Base-by-base conservation (phyloP, 2,113 vertebrate genomes). In the Grammomys dolichurus region DNA sequence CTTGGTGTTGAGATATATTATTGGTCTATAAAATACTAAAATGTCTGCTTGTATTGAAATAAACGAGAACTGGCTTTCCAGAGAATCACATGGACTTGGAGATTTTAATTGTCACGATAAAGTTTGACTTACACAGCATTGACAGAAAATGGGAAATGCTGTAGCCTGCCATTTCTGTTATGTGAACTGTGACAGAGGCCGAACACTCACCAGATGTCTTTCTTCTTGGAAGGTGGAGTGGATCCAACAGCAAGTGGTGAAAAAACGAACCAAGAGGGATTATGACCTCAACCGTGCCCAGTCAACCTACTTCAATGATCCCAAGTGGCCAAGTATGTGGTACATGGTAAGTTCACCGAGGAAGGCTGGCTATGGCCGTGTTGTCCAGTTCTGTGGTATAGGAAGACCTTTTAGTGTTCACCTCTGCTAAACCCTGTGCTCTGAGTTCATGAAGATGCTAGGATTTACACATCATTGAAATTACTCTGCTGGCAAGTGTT, bases 301-400 rank as follows among this genome's bases (percentile, higher is more conserved):
- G 89, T 99, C 98, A 84, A 99, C 99, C 97, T 99, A 99, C 98
- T 99, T 99, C 98, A 99, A 99, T 95, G 99, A 99, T 92, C 99
- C 99, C 97, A 99, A 99, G 98, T 99, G 99, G 99, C 99, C 99
- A 96, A 99, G 99, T 98, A 99, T 99, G 99, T 99, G 99, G 99
- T 99, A 99, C 96, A 99, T 99, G 98, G 99, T 99, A 97, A 99
- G 99, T 99, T 95, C 28, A 3, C 95, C 70, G 19, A 91, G 46
- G n/a, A 73, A 82, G 22, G 24, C 51, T 92, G 63, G 2, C 75
- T 8, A 0, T 0, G 84, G 92, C 51, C 13, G 5, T 33, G 56
- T 5, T 43, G 24, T 54, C 2, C 0, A 48, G 63, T 90, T 54
- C 43, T 5, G 43, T 78, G 10, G 43, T 93, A 12, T 85, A 1